Evolutionary conservation across 2,797 vertebrate genomes (phyloP).

Genomic region (Schizothorax lantsangensis): DNA sequence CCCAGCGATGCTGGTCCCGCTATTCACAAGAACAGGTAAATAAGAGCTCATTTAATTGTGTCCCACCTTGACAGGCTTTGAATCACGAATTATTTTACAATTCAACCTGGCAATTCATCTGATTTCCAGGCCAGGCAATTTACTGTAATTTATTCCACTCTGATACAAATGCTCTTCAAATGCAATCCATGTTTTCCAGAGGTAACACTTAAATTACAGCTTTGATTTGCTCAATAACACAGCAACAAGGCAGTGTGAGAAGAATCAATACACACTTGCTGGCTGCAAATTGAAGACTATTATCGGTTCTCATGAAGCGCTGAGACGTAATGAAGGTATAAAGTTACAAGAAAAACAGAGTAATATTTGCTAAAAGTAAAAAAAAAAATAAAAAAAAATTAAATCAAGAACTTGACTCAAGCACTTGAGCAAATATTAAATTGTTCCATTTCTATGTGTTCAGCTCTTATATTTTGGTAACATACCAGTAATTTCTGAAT

Average conservation of each 20-base stretch:
- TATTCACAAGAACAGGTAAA: conserved; percentile 64
- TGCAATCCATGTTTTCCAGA: conserved; percentile 44
- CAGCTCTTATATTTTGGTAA: neutral
- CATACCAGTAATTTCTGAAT: neutral
- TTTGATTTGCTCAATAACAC: conserved; percentile 62
- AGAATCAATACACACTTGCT: conserved; percentile 61
- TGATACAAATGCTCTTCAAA: conserved; percentile 56
- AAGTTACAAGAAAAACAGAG: conserved; percentile 20
- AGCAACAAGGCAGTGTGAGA: conserved; percentile 29
- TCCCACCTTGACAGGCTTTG: conserved; percentile 69
- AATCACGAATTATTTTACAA: conserved; percentile 59
- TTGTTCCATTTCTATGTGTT: neutral
- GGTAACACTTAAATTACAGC: conserved; percentile 61
- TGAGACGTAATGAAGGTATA: conserved; percentile 32
- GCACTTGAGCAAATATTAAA: neutral
- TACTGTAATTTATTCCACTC: conserved; percentile 53
- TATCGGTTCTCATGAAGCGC: conserved; percentile 57
- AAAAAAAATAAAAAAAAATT: neutral
- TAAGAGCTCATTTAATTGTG: conserved; percentile 67
- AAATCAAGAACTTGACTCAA: neutral
- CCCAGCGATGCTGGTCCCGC: conserved; percentile 65
- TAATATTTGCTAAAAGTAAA: neutral
- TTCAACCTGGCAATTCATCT: conserved; percentile 56
- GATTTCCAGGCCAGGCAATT: conserved; percentile 49
- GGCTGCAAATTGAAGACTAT: conserved; percentile 61